phyloP scores from a whole-genome alignment of 2,113 vertebrate genomes.

The Melanotaenia duboulayi region DNA sequence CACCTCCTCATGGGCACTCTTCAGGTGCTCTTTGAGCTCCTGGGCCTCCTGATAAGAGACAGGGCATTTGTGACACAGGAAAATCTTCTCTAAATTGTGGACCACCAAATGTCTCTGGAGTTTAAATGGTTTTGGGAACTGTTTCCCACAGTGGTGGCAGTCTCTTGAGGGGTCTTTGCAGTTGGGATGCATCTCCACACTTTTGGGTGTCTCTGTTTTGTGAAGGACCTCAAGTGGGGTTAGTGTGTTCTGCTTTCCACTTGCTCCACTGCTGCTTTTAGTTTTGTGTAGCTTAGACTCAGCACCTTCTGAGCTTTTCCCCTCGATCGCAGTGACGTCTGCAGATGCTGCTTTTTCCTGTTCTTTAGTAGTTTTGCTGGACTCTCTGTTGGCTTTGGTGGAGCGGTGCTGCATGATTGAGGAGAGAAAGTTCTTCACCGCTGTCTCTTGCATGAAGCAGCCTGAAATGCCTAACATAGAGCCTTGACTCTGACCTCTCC shows the following conservation, averaged over 20 bases:
- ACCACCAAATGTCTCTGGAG: conserved; percentile 97
- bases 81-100: conserved; percentile 96
- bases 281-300: conserved; percentile 72
- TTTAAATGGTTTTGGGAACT: conserved; percentile 98
- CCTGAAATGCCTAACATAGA: conserved; percentile 85
- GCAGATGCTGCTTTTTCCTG: conserved; percentile 64
- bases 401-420: conserved; percentile 87
- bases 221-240: conserved; percentile 77
- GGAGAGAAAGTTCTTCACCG: conserved; percentile 88
- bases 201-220: conserved; percentile 82
- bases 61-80: conserved; percentile 93
- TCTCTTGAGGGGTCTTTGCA: conserved; percentile 97
- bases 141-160: conserved; percentile 98
- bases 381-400: conserved; percentile 78
- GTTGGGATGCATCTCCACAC: conserved; percentile 88
- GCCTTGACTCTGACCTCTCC: conserved; percentile 89
- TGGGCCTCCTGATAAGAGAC: conserved; percentile 90
- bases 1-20: conserved; percentile 83
- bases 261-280: conserved; percentile 68
- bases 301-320: conserved; percentile 58
- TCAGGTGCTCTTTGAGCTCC: conserved; percentile 90
- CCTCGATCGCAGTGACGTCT: conserved; percentile 65
- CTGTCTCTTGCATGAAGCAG: conserved; percentile 84
- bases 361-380: conserved; percentile 66
- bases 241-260: conserved; percentile 69